phyloP scores from a whole-genome alignment of 2,113 vertebrate species.

The Lepisosteus oculatus region DNA sequence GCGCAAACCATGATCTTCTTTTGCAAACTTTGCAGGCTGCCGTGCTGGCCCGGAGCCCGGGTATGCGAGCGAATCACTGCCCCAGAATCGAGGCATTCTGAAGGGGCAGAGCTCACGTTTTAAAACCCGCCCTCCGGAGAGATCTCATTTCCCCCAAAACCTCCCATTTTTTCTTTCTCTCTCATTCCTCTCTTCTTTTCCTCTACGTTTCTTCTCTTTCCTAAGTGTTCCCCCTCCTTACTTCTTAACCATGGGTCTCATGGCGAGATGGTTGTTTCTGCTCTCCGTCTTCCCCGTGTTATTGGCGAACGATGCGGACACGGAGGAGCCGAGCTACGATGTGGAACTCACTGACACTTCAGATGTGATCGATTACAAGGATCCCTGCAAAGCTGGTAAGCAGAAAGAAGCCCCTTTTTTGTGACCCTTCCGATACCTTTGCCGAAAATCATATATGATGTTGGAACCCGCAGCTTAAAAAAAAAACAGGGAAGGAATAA shows the following conservation, averaged over 20 bases:
- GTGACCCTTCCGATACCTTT: no score
- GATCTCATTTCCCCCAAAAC: slow-evolving; percentile 62
- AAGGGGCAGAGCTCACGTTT: slow-evolving; percentile 57
- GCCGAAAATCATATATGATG: no score
- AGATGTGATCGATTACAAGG: slow-evolving; percentile 69
- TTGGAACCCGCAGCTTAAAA: no score
- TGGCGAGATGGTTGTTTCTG: slow-evolving; percentile 61
- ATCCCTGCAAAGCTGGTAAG: slow-evolving; percentile 64
- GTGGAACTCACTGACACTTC: slow-evolving; percentile 58
- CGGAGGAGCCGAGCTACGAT: slow-evolving; percentile 61
- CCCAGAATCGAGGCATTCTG: slow-evolving; percentile 56
- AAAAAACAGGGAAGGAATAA: slow-evolving; percentile 53
- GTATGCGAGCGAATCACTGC: slow-evolving; percentile 50
- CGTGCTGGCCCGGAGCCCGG: slow-evolving; percentile 38
- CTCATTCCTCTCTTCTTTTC: slow-evolving; percentile 42
- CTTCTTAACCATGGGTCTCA: slow-evolving; percentile 64
- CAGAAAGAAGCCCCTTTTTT: no score
- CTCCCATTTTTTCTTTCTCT: slow-evolving; percentile 60
- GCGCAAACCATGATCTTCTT: background rate
- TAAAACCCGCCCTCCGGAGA: slow-evolving; percentile 72
- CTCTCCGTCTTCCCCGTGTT: slow-evolving; percentile 53
- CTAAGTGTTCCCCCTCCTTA: slow-evolving; percentile 37
- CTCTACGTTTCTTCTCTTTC: slow-evolving; percentile 58
- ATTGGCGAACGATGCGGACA: slow-evolving; percentile 60
- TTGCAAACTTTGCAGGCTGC: slow-evolving; percentile 50